Base-by-base conservation (phyloP, 2,888 invertebrate species). In the Pandemis corylana region DNA sequence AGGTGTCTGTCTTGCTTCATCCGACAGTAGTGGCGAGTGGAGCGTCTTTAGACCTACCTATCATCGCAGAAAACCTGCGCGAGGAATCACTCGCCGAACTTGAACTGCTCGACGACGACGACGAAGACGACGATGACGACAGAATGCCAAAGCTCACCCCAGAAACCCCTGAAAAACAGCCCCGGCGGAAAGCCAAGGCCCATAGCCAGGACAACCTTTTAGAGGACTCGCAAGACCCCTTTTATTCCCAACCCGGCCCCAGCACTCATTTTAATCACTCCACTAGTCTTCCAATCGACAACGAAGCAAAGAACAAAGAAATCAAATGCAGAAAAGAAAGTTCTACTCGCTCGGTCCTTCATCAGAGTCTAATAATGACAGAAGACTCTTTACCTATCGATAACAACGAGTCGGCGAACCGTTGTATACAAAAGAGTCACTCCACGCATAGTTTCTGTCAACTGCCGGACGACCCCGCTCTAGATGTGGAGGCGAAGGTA, bases 1-100 rank as follows among this genome's bases (percentile, higher is more conserved):
- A 93, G 93, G 90, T 93, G 0, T 93, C 93, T 5, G 88, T 92
- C 5, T 78, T 93, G 7, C 82, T 93, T 0, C 92, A 93, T 67
- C 92, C 92, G 0, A 87, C 87, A 75, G 85, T 90, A 2, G 83
- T 91, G 0, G 82, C 83, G 0, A 87, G 89, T 15, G 92, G 92
- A 0, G 84, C 87, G 1, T 93, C 93, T 0, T 81, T 92, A 0
- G 92, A 93, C 75, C 78, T 93, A 46, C 92, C 92, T 0, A 89
- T 88, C 10, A 91, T 91, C 13, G 84, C 85, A 0, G 92, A 92
- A 70, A 87, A 88, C 67, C 76, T 81, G 4, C 80, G 84, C 5
- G 91, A 91, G 53, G 91, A 90, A 42, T 79, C 84, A 2, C 79
- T 85, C 0, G 84, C 83, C 0, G 89, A 87, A 28, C 77, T 83